These are phyloP conservation scores for Hycleus phaleratus DNA, from an alignment of 1,140 invertebrate species.

Conservation along the genomic window DNA sequence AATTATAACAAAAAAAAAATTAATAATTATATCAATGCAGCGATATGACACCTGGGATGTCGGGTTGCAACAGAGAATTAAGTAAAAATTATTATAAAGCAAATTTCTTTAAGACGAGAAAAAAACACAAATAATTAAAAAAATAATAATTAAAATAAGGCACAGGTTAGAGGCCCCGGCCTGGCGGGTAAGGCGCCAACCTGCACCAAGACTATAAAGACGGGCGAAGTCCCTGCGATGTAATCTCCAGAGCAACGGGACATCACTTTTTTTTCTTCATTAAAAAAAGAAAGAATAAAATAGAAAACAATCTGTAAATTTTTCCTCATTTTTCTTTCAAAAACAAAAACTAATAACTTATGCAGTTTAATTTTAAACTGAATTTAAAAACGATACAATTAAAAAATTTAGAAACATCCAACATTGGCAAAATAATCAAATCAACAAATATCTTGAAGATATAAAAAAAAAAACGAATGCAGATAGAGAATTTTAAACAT, in stretches of 20 bases:
- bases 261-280: slow-evolving; percentile 4
- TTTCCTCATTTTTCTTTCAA: neutral
- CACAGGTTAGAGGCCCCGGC: slow-evolving; percentile 33
- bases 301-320: slow-evolving; percentile 20
- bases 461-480: slow-evolving; percentile 31
- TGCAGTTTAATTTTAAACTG: slow-evolving; percentile 32
- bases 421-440: slow-evolving; percentile 28
- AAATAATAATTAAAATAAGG: slow-evolving; percentile 8
- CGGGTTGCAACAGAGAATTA: slow-evolving; percentile 21
- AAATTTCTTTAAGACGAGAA: neutral
- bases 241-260: slow-evolving; percentile 47
- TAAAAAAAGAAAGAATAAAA: too few relatives aligned
- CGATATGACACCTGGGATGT: slow-evolving; percentile 29
- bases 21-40: slow-evolving; percentile 20
- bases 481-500: slow-evolving; percentile 23
- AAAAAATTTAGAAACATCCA: slow-evolving; percentile 33
- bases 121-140: neutral
- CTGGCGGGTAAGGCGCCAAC: slow-evolving; percentile 12
- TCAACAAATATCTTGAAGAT: slow-evolving; percentile 19
- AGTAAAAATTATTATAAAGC: slow-evolving; percentile 18
- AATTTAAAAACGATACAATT: slow-evolving; percentile 22
- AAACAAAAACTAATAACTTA: slow-evolving; percentile 24
- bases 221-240: slow-evolving; percentile 42
- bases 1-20: slow-evolving; percentile 14
- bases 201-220: slow-evolving; percentile 13